Evolutionary conservation across 1,140 invertebrate genomes (phyloP).

Genomic region (Dolichoris vasculosae): DNA sequence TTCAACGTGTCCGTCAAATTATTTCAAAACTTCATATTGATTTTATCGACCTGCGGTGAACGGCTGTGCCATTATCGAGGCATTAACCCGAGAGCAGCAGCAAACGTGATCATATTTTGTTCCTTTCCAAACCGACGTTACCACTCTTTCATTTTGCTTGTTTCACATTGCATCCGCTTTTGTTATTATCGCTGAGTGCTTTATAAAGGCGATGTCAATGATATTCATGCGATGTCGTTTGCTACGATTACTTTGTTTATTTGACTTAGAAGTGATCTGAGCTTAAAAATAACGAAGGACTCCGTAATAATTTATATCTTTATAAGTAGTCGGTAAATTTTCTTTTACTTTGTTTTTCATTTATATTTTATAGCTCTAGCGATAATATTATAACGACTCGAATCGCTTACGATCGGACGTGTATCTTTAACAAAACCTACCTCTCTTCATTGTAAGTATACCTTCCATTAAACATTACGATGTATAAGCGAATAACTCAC

Average conservation of each 20-base stretch:
- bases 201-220: not conserved
- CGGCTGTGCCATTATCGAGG: constrained; percentile 18
- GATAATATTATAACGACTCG: too few species aligned
- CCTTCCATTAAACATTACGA: too few species aligned
- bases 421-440: too few species aligned
- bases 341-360: not conserved
- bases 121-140: not conserved
- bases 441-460: too few species aligned
- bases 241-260: not conserved
- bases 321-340: not conserved
- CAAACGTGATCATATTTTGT: not conserved
- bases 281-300: not conserved
- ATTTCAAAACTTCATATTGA: constrained; percentile 41
- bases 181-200: constrained; percentile 1
- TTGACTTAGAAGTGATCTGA: not conserved
- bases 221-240: not conserved
- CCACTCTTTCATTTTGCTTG: not conserved
- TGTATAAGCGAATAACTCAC: too few species aligned
- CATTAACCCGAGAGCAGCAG: constrained; percentile 21
- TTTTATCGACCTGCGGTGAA: constrained; percentile 4
- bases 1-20: constrained; percentile 41
- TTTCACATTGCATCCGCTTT: not conserved
- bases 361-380: not conserved
- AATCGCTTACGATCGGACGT: too few species aligned
- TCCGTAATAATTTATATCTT: not conserved